Conservation (phyloP, 1,140 invertebrate genomes). For the Oncopodura yosiiana region DNA sequence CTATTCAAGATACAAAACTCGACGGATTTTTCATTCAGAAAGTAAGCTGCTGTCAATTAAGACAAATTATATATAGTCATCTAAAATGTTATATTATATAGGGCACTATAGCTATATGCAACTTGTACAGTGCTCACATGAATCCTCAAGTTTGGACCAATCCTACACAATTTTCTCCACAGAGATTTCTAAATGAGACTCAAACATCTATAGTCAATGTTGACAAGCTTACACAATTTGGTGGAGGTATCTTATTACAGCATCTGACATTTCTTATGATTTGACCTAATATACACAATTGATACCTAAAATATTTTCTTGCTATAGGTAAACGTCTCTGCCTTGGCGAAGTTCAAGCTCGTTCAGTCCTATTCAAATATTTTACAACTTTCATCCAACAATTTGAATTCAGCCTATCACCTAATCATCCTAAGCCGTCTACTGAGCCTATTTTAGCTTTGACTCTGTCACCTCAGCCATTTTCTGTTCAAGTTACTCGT, state of each 20-base stretch:
- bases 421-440: slow-evolving; percentile 38
- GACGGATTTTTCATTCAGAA: background rate
- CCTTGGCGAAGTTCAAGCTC: slow-evolving; percentile 28
- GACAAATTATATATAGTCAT: too few species aligned
- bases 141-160: slow-evolving; percentile 58
- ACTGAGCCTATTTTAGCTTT: slow-evolving; percentile 31
- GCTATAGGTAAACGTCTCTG: slow-evolving; percentile 54
- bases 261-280: background rate
- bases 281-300: background rate
- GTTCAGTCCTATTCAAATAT: slow-evolving; percentile 26
- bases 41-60: background rate
- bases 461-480: too few species aligned
- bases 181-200: slow-evolving; percentile 62
- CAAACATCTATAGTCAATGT: slow-evolving; percentile 47
- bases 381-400: slow-evolving; percentile 26
- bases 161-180: slow-evolving; percentile 62
- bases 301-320: background rate
- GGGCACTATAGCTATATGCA: slow-evolving; percentile 73
- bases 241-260: slow-evolving; percentile 46
- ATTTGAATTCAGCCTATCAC: slow-evolving; percentile 35
- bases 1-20: too few species aligned
- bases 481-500: too few species aligned
- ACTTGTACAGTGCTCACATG: slow-evolving; percentile 63
- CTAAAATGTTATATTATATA: slow-evolving; percentile 39
- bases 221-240: slow-evolving; percentile 65